Evolutionary conservation across 1,140 invertebrate species (phyloP).

Genomic region (Trachymyrmex septentrionalis): DNA sequence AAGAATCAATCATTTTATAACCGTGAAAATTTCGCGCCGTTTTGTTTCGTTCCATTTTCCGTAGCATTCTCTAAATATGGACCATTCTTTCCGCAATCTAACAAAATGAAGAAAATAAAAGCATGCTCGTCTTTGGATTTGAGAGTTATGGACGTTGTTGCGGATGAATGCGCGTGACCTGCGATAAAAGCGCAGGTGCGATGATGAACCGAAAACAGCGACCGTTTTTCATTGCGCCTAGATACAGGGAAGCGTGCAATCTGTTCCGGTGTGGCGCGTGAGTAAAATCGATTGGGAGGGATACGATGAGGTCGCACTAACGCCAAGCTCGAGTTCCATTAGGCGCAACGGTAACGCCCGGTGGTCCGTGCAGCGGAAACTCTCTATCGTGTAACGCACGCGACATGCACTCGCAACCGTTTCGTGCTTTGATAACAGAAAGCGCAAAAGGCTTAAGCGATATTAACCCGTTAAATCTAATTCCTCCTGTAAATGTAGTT

Average conservation of each 20-base stretch:
- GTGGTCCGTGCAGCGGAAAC: constrained; percentile 42
- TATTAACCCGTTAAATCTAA: constrained; percentile 35
- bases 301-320: constrained; percentile 31
- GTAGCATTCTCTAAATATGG: neutral
- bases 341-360: constrained; percentile 50
- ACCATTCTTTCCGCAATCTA: neutral
- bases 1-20: neutral
- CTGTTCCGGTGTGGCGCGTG: constrained; percentile 56
- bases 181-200: constrained; percentile 38
- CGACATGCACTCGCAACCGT: constrained; percentile 47
- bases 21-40: neutral
- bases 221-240: constrained; percentile 25
- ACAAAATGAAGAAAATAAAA: constrained; percentile 18
- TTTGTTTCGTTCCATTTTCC: neutral
- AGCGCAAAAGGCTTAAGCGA: constrained; percentile 46
- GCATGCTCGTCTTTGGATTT: neutral
- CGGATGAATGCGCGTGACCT: constrained; percentile 33
- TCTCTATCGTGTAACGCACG: constrained; percentile 43
- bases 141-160: constrained; percentile 27
- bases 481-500: neutral
- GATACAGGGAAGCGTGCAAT: constrained; percentile 29
- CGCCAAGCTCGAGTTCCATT: constrained; percentile 52
- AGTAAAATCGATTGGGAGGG: constrained; percentile 63
- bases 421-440: constrained; percentile 46
- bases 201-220: constrained; percentile 21